These are phyloP conservation scores for Tetragnatha versicolor DNA, from an alignment of 1,140 invertebrate genomes.

Conservation along the genomic window DNA sequence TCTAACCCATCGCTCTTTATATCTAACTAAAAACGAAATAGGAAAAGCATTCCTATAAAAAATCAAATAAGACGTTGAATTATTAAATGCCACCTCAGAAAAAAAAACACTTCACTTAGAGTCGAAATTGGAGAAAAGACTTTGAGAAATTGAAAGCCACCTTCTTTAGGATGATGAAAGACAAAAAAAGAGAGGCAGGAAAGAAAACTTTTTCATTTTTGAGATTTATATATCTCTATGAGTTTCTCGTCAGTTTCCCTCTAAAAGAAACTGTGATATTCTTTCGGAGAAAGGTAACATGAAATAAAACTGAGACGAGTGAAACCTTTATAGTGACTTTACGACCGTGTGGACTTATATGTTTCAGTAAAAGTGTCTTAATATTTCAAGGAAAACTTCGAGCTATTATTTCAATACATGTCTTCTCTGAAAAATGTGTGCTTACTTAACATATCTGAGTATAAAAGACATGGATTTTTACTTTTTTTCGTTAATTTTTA, in stretches of 20 bases:
- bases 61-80: constrained; percentile 49
- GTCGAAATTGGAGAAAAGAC: constrained; percentile 53
- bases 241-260: constrained; percentile 28
- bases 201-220: constrained; percentile 38
- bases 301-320: constrained; percentile 21
- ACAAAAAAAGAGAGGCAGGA: constrained; percentile 2
- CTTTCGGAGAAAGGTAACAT: constrained; percentile 6
- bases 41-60: neutral
- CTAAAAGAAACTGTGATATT: constrained; percentile 35
- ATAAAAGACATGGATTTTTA: no score
- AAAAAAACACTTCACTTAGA: constrained; percentile 54
- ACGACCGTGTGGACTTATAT: constrained; percentile 12
- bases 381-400: no score
- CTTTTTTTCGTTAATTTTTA: no score
- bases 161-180: constrained; percentile 32
- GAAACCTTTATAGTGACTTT: constrained; percentile 27
- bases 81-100: constrained; percentile 45
- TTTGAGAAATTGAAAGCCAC: constrained; percentile 53
- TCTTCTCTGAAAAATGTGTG: no score
- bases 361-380: no score
- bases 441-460: no score
- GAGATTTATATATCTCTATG: constrained; percentile 54
- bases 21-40: constrained; percentile 9
- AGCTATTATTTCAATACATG: no score
- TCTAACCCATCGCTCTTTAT: constrained; percentile 8